These are phyloP conservation scores for Scaptomyza tumidula DNA, from an alignment of 2,888 invertebrate species.

Conservation along the genomic window DNA sequence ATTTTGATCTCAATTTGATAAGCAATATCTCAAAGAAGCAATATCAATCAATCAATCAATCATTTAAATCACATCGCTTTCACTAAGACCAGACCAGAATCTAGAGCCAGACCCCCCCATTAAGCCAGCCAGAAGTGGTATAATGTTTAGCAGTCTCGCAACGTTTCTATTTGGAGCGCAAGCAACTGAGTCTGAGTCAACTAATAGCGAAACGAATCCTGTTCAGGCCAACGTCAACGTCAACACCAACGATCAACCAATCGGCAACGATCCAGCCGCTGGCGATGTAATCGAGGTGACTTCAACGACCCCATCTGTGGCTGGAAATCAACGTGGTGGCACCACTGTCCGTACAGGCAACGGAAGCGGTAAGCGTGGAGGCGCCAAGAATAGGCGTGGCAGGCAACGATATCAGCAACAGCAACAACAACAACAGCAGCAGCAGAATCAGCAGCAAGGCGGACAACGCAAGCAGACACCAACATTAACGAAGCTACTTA, in stretches of 20 bases:
- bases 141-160: slow-evolving; percentile 88
- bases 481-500: slow-evolving; percentile 67
- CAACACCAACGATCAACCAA: slow-evolving; percentile 1
- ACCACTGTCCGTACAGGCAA: slow-evolving; percentile 37
- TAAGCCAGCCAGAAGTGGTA: slow-evolving; percentile 60
- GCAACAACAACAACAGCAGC: slow-evolving; percentile 28
- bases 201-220: slow-evolving; percentile 54
- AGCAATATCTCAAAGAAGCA: slow-evolving; percentile 52
- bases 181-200: slow-evolving; percentile 72
- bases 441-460: slow-evolving; percentile 39
- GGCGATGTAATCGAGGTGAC: slow-evolving; percentile 80
- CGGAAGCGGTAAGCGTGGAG: slow-evolving; percentile 39
- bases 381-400: slow-evolving; percentile 51
- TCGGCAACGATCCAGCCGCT: slow-evolving; percentile 45
- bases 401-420: slow-evolving; percentile 47
- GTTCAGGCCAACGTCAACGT: slow-evolving; percentile 50
- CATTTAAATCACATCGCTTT: slow-evolving; percentile 5
- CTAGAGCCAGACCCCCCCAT: slow-evolving; percentile 10
- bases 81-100: slow-evolving; percentile 6
- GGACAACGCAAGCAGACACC: slow-evolving; percentile 62
- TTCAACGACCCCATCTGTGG: slow-evolving; percentile 81
- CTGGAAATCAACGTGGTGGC: slow-evolving; percentile 60
- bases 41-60: slow-evolving; percentile 22
- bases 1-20: slow-evolving; percentile 65
- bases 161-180: slow-evolving; percentile 86